phyloP scores from a whole-genome alignment of 2,113 vertebrate genomes.

The Craseonycteris thonglongyai region DNA sequence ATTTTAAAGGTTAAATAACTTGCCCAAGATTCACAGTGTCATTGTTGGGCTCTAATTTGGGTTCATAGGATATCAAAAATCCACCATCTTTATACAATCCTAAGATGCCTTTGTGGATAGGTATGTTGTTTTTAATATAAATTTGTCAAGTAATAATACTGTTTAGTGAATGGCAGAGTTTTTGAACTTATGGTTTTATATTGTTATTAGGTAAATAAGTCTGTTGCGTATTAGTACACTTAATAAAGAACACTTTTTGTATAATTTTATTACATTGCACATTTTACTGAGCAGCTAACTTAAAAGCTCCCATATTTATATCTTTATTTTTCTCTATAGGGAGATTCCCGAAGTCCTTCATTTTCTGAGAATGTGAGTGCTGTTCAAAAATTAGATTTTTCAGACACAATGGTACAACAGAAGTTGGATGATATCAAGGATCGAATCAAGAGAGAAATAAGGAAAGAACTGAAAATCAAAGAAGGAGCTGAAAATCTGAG shows the following conservation, averaged over 20 bases:
- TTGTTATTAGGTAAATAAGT: not conserved
- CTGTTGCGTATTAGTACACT: not conserved
- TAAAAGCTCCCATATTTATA: slow-evolving; percentile 49
- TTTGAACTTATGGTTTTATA: slow-evolving; percentile 12
- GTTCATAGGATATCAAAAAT: not conserved
- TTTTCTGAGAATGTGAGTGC: slow-evolving; percentile 89
- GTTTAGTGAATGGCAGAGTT: slow-evolving; percentile 6
- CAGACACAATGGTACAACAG: slow-evolving; percentile 95
- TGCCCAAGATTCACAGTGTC: not conserved
- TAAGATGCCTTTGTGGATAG: not conserved
- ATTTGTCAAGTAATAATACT: slow-evolving; percentile 4
- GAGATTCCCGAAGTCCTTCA: slow-evolving; percentile 88
- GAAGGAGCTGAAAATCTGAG: slow-evolving; percentile 98
- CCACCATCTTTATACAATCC: not conserved
- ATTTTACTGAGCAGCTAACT: slow-evolving; percentile 31
- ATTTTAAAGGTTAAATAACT: not conserved
- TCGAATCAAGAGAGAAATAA: slow-evolving; percentile 97
- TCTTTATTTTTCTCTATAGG: slow-evolving; percentile 79
- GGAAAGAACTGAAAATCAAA: slow-evolving; percentile 99
- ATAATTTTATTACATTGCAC: not conserved
- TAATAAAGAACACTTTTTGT: not conserved
- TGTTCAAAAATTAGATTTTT: slow-evolving; percentile 92
- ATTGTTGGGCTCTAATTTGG: not conserved
- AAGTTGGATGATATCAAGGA: slow-evolving; percentile 97
- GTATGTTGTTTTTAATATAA: slow-evolving; percentile 14